These are phyloP conservation scores for Contarinia nasturtii DNA, from an alignment of 1,140 invertebrate species.

Conservation along the genomic window DNA sequence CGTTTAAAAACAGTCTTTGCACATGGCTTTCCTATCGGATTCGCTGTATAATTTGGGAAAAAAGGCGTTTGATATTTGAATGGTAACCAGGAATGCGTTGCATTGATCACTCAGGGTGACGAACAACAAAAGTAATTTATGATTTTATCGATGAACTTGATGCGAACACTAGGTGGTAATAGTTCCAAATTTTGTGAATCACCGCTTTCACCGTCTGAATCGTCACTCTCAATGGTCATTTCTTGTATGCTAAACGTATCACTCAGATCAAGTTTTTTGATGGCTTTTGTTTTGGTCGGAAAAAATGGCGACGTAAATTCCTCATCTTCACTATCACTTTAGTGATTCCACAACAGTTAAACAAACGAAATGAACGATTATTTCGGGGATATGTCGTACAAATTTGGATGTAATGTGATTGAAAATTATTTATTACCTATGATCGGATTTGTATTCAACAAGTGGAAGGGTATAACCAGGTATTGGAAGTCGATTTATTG, in stretches of 20 bases:
- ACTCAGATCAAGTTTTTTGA: slow-evolving; percentile 14
- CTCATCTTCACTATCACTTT: slow-evolving; percentile 11
- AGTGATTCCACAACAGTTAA: background rate
- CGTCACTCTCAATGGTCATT: slow-evolving; percentile 22
- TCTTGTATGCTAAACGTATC: slow-evolving; percentile 25
- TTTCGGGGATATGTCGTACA: no score
- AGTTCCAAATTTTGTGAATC: slow-evolving; percentile 21
- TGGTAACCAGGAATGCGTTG: no score
- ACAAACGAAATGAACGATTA: no score
- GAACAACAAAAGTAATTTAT: slow-evolving; percentile 17
- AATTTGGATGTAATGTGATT: no score
- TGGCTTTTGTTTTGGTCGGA: slow-evolving; percentile 15
- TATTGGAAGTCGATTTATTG: slow-evolving; percentile 19
- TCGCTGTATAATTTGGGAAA: no score
- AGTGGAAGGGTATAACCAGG: slow-evolving; percentile 17
- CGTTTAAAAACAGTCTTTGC: no score
- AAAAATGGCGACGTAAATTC: slow-evolving; percentile 21
- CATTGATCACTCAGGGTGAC: background rate
- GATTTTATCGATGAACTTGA: slow-evolving; percentile 16
- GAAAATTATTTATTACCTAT: slow-evolving; percentile 7
- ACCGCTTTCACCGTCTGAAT: slow-evolving; percentile 17
- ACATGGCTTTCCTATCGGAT: no score
- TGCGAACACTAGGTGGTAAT: slow-evolving; percentile 16
- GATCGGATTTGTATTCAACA: slow-evolving; percentile 20
- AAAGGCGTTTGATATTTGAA: no score